Percentiles rank a stretch among this genome's conserved stretches.
These are phyloP conservation scores for Prochilodus magdalenae DNA, from an alignment of 2,113 vertebrate genomes.

Conservation along the genomic window DNA sequence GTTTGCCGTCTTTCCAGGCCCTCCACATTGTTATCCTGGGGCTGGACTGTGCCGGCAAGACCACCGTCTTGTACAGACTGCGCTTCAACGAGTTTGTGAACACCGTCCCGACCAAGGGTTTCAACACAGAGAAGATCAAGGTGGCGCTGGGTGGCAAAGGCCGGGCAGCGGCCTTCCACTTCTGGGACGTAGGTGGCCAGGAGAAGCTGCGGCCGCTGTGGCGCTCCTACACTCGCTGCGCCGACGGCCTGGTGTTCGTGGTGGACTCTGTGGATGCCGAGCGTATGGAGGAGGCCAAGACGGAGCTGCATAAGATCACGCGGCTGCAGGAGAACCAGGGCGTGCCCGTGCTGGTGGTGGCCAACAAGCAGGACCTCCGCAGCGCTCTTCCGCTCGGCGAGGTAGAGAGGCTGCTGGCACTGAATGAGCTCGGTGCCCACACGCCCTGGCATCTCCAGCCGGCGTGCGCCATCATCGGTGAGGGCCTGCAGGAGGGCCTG, in stretches of 20 bases:
- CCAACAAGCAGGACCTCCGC: slow-evolving; percentile 95
- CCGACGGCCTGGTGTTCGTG: slow-evolving; percentile 93
- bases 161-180: slow-evolving; percentile 89
- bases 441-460: slow-evolving; percentile 95
- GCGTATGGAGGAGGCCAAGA: slow-evolving; percentile 93
- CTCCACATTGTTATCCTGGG: slow-evolving; percentile 93
- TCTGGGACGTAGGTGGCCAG: slow-evolving; percentile 96
- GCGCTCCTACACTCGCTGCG: slow-evolving; percentile 93
- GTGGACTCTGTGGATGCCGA: slow-evolving; percentile 93
- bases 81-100: slow-evolving; percentile 97
- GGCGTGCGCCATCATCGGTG: slow-evolving; percentile 93
- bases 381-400: slow-evolving; percentile 86
- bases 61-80: slow-evolving; percentile 90
- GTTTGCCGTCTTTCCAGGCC: slow-evolving; percentile 87
- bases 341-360: slow-evolving; percentile 92
- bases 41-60: slow-evolving; percentile 92
- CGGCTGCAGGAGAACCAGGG: slow-evolving; percentile 93
- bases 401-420: slow-evolving; percentile 87
- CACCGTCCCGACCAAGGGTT: slow-evolving; percentile 94
- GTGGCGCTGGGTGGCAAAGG: slow-evolving; percentile 76
- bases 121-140: slow-evolving; percentile 93
- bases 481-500: slow-evolving; percentile 91
- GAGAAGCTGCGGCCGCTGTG: slow-evolving; percentile 93
- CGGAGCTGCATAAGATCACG: slow-evolving; percentile 94
- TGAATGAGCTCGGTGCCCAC: slow-evolving; percentile 85